Base-by-base conservation (phyloP, 2,113 vertebrate genomes). In the Pyxicephalus adspersus region DNA sequence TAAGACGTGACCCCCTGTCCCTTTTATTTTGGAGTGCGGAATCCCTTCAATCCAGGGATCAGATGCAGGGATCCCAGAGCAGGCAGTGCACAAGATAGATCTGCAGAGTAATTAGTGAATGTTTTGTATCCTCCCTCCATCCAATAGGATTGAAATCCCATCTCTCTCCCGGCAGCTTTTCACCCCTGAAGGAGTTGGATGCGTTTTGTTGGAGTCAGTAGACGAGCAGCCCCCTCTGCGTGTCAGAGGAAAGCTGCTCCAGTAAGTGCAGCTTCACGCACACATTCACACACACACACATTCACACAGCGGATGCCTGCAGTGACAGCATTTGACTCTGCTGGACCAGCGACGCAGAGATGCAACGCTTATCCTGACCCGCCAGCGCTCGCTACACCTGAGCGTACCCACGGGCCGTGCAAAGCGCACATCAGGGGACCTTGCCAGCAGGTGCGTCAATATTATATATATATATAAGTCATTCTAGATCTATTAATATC, bases 191-290 rank as follows among this genome's bases (percentile, higher is more conserved):
- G 71, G 71, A 58, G 52, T 34, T 73, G 25, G 71, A 58, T 55
- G 54, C 25, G 2, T 25, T 23, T 72, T 55, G 26, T 20, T 9
- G 1, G 45, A 70, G 68, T 31, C 52, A 22, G 71, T 60, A 18
- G 26, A 15, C 71, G 28, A 1, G 54, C 18, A 74, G 71, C 54
- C 25, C 29, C 72, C 72, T n/a, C 16, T 25, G 31, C 51, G 38
- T 76, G 34, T 76, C 73, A 64, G 58, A 64, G 25, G 74, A 11
- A 57, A 31, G 58, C 29, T 31, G 52, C 71, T 63, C 55, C 57
- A 22, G 71, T 73, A 26, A 52, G 4, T 51, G 67, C 67, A 71
- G 38, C 38, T 38, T 8, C 34, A 38, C 34, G 5, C 34, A 38
- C 34, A 38, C 34, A 38, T 9, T 1, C 38, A 45, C 38, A 45